These are phyloP conservation scores for Helostoma temminkii DNA, from an alignment of 2,797 vertebrate species.

Conservation along the genomic window DNA sequence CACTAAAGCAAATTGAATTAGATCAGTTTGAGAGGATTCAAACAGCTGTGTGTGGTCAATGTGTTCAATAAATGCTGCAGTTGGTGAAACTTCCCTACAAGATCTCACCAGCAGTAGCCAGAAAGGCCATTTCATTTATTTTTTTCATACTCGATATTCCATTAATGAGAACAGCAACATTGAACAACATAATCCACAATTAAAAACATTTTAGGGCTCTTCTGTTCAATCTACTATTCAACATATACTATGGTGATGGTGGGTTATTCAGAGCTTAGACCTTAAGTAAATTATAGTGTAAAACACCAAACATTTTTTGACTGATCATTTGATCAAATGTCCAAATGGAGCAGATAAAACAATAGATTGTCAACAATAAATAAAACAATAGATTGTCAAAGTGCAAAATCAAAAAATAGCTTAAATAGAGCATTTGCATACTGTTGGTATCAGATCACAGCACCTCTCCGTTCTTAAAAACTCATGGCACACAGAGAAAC, in stretches of 20 bases:
- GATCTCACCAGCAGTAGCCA: conserved; percentile 31
- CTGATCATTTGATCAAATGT: no score
- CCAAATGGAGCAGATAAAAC: no score
- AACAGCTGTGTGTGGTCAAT: conserved; percentile 61
- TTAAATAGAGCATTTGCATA: neutral
- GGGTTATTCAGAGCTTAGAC: conserved; percentile 33
- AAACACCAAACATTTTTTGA: no score
- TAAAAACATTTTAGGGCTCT: conserved; percentile 43
- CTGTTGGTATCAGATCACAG: neutral
- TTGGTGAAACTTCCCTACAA: conserved; percentile 54
- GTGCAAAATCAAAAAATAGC: neutral
- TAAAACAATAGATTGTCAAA: neutral
- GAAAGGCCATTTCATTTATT: conserved; percentile 54
- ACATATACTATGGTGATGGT: conserved; percentile 31
- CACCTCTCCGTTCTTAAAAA: neutral
- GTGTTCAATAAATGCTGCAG: conserved; percentile 71
- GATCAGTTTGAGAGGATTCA: conserved; percentile 52
- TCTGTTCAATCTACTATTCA: conserved; percentile 29
- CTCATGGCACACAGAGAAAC: neutral
- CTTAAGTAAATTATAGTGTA: no score
- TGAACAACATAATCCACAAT: conserved; percentile 49
- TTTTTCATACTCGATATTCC: conserved; percentile 59
- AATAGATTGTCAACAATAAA: no score
- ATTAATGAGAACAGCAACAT: conserved; percentile 56
- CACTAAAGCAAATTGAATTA: conserved; percentile 57